Percentiles rank a stretch among this genome's conserved stretches.
These are phyloP conservation scores for Dromiciops gliroides DNA, from an alignment of 2,113 vertebrate genomes.

Conservation along the genomic window DNA sequence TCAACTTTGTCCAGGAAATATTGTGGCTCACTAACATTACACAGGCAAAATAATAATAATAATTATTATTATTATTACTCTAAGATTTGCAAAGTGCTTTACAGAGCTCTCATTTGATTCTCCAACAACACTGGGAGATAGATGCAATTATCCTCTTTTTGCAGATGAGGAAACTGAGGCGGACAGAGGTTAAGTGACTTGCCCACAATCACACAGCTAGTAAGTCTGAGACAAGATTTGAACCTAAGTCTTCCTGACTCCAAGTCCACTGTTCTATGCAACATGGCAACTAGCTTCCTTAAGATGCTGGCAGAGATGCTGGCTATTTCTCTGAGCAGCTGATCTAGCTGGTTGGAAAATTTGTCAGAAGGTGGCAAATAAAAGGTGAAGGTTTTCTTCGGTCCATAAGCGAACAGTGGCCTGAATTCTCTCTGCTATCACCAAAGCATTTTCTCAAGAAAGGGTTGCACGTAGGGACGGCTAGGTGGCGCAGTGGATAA, in stretches of 20 bases:
- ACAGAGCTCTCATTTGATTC: neutral
- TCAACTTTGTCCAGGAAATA: neutral
- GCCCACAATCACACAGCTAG: neutral
- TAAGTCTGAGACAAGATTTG: neutral
- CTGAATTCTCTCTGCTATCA: neutral
- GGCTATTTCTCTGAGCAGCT: neutral
- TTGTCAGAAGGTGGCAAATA: neutral
- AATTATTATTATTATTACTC: neutral
- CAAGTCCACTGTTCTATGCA: neutral
- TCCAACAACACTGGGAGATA: neutral
- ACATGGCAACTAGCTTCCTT: neutral
- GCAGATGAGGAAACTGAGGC: neutral
- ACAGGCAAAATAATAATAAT: neutral
- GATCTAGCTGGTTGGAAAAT: neutral
- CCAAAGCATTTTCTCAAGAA: neutral
- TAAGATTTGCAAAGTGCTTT: neutral
- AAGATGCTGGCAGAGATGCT: neutral
- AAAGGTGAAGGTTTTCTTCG: neutral
- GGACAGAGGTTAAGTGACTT: neutral
- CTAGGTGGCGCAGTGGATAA: no score
- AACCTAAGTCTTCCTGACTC: neutral
- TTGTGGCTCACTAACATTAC: neutral
- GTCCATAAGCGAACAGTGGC: neutral
- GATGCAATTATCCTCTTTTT: constrained; percentile 5
- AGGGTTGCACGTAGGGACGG: no score